phyloP scores from a whole-genome alignment of 2,888 invertebrate genomes.

The Lathronympha strigana region DNA sequence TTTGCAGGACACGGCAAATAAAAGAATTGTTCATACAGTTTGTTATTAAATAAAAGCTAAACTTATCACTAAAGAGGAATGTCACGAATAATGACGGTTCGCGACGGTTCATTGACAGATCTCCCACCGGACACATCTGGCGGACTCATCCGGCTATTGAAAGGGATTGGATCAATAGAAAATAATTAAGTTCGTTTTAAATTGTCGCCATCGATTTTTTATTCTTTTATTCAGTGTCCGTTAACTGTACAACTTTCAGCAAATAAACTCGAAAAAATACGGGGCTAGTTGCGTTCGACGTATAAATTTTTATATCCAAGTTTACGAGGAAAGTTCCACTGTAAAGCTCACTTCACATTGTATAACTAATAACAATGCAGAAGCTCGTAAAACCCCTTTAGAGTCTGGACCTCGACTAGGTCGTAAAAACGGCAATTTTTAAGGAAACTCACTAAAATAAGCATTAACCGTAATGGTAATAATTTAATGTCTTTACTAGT shows the following conservation, averaged over 20 bases:
- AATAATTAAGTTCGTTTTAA: too few relatives aligned
- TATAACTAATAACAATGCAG: conserved; percentile 40
- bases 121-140: too few relatives aligned
- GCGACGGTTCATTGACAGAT: too few relatives aligned
- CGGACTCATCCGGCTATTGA: too few relatives aligned
- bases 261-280: background rate
- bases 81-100: too few relatives aligned
- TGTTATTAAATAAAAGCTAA: too few relatives aligned
- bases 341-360: conserved; percentile 36
- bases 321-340: conserved; percentile 31
- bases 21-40: too few relatives aligned
- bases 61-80: too few relatives aligned
- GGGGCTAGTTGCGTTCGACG: conserved; percentile 7
- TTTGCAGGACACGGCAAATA: too few relatives aligned
- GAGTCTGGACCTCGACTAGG: conserved; percentile 24
- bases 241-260: background rate
- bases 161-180: too few relatives aligned
- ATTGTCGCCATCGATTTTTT: too few relatives aligned
- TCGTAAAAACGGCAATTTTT: conserved; percentile 40
- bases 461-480: conserved; percentile 25
- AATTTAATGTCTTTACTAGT: conserved; percentile 9
- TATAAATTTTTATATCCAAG: conserved; percentile 28
- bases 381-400: conserved; percentile 34
- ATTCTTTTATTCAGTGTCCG: background rate
- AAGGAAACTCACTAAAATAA: conserved; percentile 25